A percentile compares a stretch with the other conserved stretches of the same genome.
These are phyloP conservation scores for Coccyzus lansbergi DNA, from an alignment of 2,797 vertebrate genomes.

Conservation along the genomic window DNA sequence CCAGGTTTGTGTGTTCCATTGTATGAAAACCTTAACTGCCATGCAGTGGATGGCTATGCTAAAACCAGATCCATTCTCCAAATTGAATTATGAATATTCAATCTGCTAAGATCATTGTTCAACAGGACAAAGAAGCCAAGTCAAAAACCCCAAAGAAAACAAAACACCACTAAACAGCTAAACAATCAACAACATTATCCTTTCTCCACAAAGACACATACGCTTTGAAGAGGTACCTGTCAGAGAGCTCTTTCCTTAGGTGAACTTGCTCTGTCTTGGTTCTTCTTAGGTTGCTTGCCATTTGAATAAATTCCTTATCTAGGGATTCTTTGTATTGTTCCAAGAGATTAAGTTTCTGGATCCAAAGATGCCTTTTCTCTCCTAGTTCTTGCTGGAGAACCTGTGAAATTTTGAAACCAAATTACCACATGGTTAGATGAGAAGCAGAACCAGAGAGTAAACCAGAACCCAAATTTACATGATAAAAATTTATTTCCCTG, in stretches of 20 bases:
- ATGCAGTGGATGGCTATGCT: background rate
- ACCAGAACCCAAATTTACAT: background rate
- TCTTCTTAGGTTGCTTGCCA: conserved; percentile 85
- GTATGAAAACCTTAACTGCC: background rate
- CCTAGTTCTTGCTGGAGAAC: conserved; percentile 73
- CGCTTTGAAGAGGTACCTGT: conserved; percentile 77
- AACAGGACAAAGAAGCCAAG: background rate
- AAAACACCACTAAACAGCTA: background rate
- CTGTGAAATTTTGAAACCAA: conserved; percentile 20
- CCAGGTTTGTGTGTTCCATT: background rate
- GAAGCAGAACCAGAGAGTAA: background rate
- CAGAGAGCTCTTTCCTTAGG: conserved; percentile 78
- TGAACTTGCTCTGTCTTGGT: conserved; percentile 86
- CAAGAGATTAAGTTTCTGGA: conserved; percentile 81
- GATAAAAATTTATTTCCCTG: background rate
- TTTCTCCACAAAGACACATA: background rate
- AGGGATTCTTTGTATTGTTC: conserved; percentile 83
- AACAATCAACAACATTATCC: background rate
- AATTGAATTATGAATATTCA: no score
- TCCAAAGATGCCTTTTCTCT: conserved; percentile 80
- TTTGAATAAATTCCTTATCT: conserved; percentile 85
- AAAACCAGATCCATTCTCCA: background rate
- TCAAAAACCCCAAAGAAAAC: background rate
- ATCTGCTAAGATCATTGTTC: background rate
- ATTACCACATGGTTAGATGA: background rate